Evolutionary conservation across 2,113 vertebrate genomes (phyloP), one percentile per base, ranked within the genome.

Genomic region (Epinephelus fuscoguttatus): DNA sequence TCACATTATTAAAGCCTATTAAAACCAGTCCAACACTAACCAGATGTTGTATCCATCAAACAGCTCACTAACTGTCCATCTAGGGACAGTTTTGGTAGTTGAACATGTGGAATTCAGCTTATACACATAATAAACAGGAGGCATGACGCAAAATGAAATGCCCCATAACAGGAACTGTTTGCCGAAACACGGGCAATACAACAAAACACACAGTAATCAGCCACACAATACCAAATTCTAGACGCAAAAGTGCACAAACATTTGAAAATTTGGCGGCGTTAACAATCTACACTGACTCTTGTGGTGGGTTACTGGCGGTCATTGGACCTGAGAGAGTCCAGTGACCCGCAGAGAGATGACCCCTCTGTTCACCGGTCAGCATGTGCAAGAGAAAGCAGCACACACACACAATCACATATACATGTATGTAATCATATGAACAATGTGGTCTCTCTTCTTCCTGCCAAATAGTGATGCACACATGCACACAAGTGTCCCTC

Each of bases 381-480:
- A 59, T 69, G 47, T 4, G 50, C 30, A 57, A 1, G 64, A 78
- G 67, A 81, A 50, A 68, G 74, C 14, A 57, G 40, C 62, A 21
- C 76, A 56, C 49, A 55, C 47, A 40, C 69, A 49, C 15, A 15
- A 15, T 49, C 47, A 50, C 49, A 15, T 50, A 33, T 19, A 63
- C 61, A 70, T 66, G 68, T 47, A 68, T 64, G 78, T 8, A 80
- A 73, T 85, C 75, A 78, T 27, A 53, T 61, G 73, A 81, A 85
- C 84, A 90, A 85, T 75, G 69, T 47, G 18, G 56, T 2, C 84
- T 76, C 82, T 90, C 81, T 82, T 78, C 82, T 76, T 82, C 49
- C 61, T 66, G 79, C 84, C 85, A 86, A 78, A 87, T 69, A 81
- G 75, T 25, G 15, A 86, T 72, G 82, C 80, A 71, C 85, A 89